Base-by-base conservation (phyloP, 2,888 invertebrate genomes). In the Corythucha ciliata region DNA sequence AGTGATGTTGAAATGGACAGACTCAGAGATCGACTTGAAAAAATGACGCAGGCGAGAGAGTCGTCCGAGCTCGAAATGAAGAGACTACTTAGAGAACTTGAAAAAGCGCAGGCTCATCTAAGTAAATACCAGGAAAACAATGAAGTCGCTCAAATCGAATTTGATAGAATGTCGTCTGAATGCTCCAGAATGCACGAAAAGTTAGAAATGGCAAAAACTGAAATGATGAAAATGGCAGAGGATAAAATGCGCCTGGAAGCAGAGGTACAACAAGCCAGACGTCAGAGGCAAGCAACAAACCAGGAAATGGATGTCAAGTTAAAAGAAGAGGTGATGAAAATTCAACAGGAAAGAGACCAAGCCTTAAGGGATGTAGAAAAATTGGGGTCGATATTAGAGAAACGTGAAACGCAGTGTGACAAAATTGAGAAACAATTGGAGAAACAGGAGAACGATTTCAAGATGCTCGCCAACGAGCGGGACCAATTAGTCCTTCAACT, bases 51-150 rank as follows among this genome's bases (percentile, higher is more conserved):
- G 65, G 80, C 81, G 0, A 75, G 87, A 61, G 87, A 88, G 64
- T 80, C 85, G 42, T 86, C 86, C 6, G 88, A 88, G 72, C 90
- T 91, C 66, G 92, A 92, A 70, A 78, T 87, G 61, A 82, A 86
- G 1, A 75, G 86, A 58, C 70, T 89, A 57, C 85, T 86, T 20
- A 85, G 86, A 66, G 90, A 87, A 70, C 74, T 86, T 51, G 89
- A 88, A 68, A 88, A 88, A 69, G 81, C 86, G 45, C 87, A 88
- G 66, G 76, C 84, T 70, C 83, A 85, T 69, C 74, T 88, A 57
- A 77, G 81, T 26, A 89, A 88, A 68, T 83, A 85, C 62, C 80
- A 88, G 64, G 89, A 89, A 68, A 80, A 81, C 4, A 81, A 83
- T 63, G 88, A 89, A 65, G 78, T 81, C 2, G 81, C 84, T 6